Evolutionary conservation across 2,113 vertebrate species (phyloP).

Genomic region (Pseudois nayaur): DNA sequence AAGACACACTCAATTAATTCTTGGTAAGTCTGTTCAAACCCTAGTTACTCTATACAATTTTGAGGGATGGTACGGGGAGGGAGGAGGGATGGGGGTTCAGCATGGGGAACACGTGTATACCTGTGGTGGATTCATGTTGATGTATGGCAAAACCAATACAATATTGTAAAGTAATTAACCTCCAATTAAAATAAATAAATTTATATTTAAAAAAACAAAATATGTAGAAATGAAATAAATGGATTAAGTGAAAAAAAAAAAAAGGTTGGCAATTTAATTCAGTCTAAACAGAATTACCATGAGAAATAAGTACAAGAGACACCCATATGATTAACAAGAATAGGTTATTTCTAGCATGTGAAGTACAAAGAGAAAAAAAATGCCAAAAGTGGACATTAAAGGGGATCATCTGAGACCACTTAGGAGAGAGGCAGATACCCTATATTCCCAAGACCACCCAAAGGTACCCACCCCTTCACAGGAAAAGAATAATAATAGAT

Average conservation of each 20-base stretch:
- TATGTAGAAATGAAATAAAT: too few species aligned
- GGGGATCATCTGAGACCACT: not conserved
- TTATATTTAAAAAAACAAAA: too few species aligned
- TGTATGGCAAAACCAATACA: too few species aligned
- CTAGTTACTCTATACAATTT: not conserved
- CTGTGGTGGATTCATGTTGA: too few species aligned
- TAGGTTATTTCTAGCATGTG: not conserved
- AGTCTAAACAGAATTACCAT: not conserved
- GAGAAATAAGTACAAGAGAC: not conserved
- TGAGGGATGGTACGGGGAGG: not conserved
- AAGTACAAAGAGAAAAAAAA: not conserved
- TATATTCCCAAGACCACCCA: not conserved
- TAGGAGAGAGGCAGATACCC: not conserved
- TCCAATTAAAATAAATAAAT: too few species aligned
- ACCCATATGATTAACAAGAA: not conserved
- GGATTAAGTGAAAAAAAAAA: not conserved
- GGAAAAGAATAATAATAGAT: constrained; percentile 14
- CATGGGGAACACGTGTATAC: too few species aligned
- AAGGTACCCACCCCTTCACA: not conserved
- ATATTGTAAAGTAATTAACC: too few species aligned
- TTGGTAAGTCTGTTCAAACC: not conserved
- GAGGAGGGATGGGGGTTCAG: too few species aligned
- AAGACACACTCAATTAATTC: not conserved
- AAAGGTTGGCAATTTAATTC: not conserved
- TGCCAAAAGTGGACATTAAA: not conserved